Conservation (phyloP, 2,797 vertebrate species). For the Leucoraja ocellata region DNA sequence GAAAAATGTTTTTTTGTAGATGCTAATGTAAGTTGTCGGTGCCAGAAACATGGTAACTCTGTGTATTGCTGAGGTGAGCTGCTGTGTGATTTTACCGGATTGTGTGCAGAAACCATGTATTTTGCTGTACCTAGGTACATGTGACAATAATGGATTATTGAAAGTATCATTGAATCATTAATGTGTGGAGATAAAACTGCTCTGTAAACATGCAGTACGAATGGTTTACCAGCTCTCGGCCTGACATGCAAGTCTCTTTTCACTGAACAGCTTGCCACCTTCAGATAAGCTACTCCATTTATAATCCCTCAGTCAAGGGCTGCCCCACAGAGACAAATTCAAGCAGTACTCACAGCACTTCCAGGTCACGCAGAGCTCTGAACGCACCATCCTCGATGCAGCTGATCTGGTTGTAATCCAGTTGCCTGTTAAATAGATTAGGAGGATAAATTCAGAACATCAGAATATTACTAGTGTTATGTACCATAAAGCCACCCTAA, state of each 20-base stretch:
- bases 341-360: slow-evolving; percentile 90
- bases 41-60: no score
- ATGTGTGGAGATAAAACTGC: background rate
- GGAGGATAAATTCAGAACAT: slow-evolving; percentile 51
- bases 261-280: slow-evolving; percentile 46
- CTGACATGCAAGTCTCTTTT: background rate
- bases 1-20: background rate
- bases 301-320: slow-evolving; percentile 42
- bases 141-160: no score
- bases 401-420: slow-evolving; percentile 99
- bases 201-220: background rate
- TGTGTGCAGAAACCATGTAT: no score
- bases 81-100: no score
- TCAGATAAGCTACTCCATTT: slow-evolving; percentile 47
- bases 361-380: slow-evolving; percentile 89
- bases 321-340: slow-evolving; percentile 43
- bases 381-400: slow-evolving; percentile 97
- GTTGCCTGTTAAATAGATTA: slow-evolving; percentile 78
- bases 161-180: no score
- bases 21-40: background rate
- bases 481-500: slow-evolving; percentile 42
- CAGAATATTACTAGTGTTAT: slow-evolving; percentile 37
- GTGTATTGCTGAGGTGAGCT: no score
- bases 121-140: no score
- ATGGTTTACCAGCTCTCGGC: background rate